Conservation (phyloP, 1,140 invertebrate genomes). For the Gerris buenoi region DNA sequence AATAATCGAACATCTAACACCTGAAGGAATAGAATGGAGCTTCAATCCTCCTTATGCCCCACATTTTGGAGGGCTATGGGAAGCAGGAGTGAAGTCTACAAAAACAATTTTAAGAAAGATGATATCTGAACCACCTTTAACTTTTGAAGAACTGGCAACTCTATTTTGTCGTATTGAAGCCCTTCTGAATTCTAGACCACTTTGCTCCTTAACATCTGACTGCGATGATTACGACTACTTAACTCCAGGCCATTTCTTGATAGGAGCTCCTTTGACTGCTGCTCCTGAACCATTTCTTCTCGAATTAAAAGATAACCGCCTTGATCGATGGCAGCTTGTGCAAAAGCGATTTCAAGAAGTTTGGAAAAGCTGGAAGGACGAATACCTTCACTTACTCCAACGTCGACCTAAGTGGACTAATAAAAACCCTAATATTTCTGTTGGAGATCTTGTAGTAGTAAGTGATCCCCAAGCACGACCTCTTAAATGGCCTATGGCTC, state of each 20-base stretch:
- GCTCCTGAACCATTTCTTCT: slow-evolving; percentile 12
- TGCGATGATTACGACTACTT: slow-evolving; percentile 13
- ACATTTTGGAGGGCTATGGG: slow-evolving; percentile 33
- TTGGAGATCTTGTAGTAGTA: too few species aligned
- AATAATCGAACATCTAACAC: slow-evolving; percentile 22
- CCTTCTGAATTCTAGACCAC: slow-evolving; percentile 17
- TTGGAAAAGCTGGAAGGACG: slow-evolving; percentile 23
- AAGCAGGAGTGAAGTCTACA: slow-evolving; percentile 28
- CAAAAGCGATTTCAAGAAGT: slow-evolving; percentile 23
- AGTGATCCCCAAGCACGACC: too few species aligned
- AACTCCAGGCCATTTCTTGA: slow-evolving; percentile 24
- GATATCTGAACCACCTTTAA: slow-evolving; percentile 15
- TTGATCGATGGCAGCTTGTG: slow-evolving; percentile 21
- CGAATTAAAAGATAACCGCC: slow-evolving; percentile 14
- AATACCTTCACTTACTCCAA: too few species aligned
- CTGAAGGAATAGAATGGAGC: slow-evolving; percentile 16
- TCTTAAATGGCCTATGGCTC: slow-evolving; percentile 27
- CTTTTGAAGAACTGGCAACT: slow-evolving; percentile 18
- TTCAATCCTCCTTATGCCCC: slow-evolving; percentile 31
- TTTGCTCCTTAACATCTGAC: slow-evolving; percentile 14
- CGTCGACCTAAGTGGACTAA: too few species aligned
- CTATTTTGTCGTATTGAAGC: slow-evolving; percentile 20
- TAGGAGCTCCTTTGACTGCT: slow-evolving; percentile 17
- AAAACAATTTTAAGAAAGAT: slow-evolving; percentile 27
- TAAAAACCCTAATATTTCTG: too few species aligned